phyloP scores from a whole-genome alignment of 2,797 vertebrate genomes.

The Petrocephalus schoutedeni region DNA sequence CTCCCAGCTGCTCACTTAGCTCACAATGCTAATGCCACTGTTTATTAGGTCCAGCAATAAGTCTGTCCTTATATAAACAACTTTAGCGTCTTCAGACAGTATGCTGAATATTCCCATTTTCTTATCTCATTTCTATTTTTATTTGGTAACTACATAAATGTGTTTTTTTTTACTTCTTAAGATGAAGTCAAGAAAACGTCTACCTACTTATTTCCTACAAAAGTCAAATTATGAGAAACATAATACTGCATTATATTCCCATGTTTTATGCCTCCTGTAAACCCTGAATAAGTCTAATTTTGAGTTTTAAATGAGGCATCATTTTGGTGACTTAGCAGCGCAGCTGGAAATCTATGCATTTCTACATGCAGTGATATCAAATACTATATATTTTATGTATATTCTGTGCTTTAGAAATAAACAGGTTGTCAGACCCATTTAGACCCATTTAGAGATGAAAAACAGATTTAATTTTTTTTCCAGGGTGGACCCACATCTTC shows the following conservation, averaged over 20 bases:
- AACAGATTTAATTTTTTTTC: background rate
- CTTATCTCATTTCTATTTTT: background rate
- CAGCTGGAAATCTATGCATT: background rate
- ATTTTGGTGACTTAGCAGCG: background rate
- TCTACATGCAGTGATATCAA: background rate
- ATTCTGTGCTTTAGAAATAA: background rate
- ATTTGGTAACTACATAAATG: slow-evolving; percentile 5
- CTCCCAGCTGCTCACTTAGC: background rate
- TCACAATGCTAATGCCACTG: background rate
- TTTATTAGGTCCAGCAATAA: background rate
- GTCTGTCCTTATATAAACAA: background rate
- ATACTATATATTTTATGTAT: background rate
- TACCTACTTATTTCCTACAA: background rate
- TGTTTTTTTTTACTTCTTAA: background rate
- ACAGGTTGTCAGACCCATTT: background rate
- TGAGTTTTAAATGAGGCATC: background rate
- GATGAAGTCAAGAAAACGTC: background rate
- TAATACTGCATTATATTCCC: background rate
- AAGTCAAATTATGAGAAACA: background rate
- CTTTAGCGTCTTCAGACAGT: background rate
- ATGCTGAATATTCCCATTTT: background rate
- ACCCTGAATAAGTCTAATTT: background rate
- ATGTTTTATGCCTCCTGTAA: background rate
- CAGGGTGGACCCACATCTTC: background rate
- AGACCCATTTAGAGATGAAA: background rate